A percentile compares a stretch with the other conserved stretches of the same genome.
Evolutionary conservation across 2,888 invertebrate genomes (phyloP).

Genomic region (Volucella inflata): DNA sequence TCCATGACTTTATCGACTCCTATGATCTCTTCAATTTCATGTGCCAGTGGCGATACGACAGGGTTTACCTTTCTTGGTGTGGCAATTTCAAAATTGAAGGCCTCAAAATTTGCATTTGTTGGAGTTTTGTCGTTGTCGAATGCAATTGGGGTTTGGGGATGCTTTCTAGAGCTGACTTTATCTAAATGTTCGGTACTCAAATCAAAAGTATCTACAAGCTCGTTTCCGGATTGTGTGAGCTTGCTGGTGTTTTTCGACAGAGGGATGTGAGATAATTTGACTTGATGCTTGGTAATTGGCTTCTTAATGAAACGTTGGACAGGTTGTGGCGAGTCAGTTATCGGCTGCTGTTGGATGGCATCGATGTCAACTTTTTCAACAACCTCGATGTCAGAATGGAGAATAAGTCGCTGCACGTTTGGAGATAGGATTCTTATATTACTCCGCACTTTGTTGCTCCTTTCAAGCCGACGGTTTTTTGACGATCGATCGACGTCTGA

Average conservation of each 20-base stretch:
- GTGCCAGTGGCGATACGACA: constrained; percentile 43
- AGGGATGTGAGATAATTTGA: constrained; percentile 81
- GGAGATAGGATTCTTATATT: constrained; percentile 83
- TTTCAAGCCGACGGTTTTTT: constrained; percentile 7
- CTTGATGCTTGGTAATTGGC: constrained; percentile 71
- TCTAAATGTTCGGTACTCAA: constrained; percentile 79
- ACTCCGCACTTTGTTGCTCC: constrained; percentile 78
- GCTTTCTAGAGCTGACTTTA: constrained; percentile 70
- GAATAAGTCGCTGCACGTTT: constrained; percentile 85
- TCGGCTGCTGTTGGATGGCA: constrained; percentile 79
- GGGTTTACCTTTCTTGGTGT: constrained; percentile 33
- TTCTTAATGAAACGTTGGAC: constrained; percentile 77
- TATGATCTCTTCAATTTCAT: constrained; percentile 58
- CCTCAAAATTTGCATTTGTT: constrained; percentile 75
- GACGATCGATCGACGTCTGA: constrained; percentile 38
- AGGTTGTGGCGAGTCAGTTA: constrained; percentile 51
- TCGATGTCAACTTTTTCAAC: constrained; percentile 81
- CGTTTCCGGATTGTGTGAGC: constrained; percentile 82
- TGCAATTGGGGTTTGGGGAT: constrained; percentile 32
- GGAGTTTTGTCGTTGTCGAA: constrained; percentile 74
- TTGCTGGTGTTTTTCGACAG: constrained; percentile 82
- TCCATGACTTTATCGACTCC: constrained; percentile 69
- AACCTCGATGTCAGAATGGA: constrained; percentile 84
- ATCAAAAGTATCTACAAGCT: constrained; percentile 81
- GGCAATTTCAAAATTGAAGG: constrained; percentile 79